Conservation (phyloP, 2,888 invertebrate species). For the Atethmia centrago region DNA sequence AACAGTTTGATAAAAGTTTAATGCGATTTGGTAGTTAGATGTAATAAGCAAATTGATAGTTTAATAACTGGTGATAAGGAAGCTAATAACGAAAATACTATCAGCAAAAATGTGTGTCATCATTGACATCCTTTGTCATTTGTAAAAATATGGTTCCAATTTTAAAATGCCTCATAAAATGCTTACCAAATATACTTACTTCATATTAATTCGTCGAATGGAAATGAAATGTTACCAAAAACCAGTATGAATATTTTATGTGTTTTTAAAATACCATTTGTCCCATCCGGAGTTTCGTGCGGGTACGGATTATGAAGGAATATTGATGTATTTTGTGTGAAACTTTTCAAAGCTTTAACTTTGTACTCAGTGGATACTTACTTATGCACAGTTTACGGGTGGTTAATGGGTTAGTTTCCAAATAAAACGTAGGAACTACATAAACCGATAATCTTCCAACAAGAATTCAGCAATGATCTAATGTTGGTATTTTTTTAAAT, state of each 20-base stretch:
- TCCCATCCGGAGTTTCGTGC: conserved; percentile 9
- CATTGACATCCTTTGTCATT: neutral
- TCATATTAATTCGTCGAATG: conserved; percentile 13
- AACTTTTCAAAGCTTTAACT: conserved; percentile 29
- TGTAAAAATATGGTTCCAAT: neutral
- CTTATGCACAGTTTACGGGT: neutral
- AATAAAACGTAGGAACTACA: neutral
- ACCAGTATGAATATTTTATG: conserved; percentile 28
- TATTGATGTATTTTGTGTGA: conserved; percentile 6
- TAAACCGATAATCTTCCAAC: neutral
- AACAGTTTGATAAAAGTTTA: conserved; percentile 18
- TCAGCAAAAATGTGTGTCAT: neutral
- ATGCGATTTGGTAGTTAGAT: neutral
- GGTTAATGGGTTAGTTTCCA: neutral
- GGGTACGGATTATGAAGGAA: conserved; percentile 14
- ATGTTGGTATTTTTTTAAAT: neutral
- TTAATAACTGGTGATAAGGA: neutral
- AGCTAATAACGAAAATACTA: too few species aligned
- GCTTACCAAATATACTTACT: neutral
- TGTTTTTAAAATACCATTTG: conserved; percentile 34
- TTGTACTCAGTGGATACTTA: conserved; percentile 22
- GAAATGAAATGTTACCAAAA: conserved; percentile 6
- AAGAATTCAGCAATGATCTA: neutral
- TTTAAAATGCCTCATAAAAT: neutral
- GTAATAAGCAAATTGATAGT: neutral